A percentile compares a stretch with the other conserved stretches of the same genome.
phyloP scores from a whole-genome alignment of 2,113 vertebrate species.

The Stomatorhinus ivindoensis region DNA sequence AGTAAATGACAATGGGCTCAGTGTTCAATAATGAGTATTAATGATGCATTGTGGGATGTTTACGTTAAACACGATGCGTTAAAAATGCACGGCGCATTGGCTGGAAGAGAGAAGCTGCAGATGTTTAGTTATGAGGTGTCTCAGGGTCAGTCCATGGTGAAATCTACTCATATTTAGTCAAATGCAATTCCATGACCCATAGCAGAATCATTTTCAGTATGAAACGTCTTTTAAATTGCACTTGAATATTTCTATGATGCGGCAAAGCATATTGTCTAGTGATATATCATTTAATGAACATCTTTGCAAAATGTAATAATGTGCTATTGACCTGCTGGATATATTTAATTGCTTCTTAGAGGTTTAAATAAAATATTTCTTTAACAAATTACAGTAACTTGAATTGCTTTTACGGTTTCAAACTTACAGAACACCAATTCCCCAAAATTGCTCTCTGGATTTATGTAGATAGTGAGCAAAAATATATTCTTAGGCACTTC shows the following conservation, averaged over 20 bases:
- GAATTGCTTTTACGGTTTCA: background rate
- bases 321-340: slow-evolving; percentile 7
- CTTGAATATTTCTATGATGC: background rate
- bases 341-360: background rate
- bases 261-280: background rate
- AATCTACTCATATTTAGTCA: background rate
- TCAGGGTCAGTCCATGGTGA: background rate
- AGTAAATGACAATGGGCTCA: background rate
- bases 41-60: background rate
- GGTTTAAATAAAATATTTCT: slow-evolving; percentile 6
- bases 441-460: background rate
- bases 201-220: background rate
- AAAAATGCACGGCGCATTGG: background rate
- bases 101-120: background rate
- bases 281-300: background rate
- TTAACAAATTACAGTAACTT: background rate
- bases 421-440: background rate
- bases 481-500: background rate
- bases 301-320: slow-evolving; percentile 1
- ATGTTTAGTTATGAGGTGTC: background rate
- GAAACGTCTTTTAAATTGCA: background rate
- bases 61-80: background rate
- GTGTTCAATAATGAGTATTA: background rate
- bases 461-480: slow-evolving; percentile 2
- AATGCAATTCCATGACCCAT: background rate